Base-by-base conservation (phyloP, 2,113 vertebrate genomes). In the Halichoerus grypus region DNA sequence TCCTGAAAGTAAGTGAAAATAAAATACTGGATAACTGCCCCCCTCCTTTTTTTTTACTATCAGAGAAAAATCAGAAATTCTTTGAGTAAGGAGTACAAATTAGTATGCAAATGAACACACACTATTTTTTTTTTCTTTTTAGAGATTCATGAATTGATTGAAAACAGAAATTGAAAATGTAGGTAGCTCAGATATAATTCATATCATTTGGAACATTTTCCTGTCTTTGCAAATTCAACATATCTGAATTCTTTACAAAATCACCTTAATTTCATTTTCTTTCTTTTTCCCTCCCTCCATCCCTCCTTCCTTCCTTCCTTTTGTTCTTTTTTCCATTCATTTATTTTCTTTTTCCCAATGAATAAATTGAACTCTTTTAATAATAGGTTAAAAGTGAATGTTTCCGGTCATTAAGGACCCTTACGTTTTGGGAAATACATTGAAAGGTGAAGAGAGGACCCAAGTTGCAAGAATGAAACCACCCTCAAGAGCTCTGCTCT, bases 161-260 rank as follows among this genome's bases (percentile, higher is more conserved):
- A 81, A 81, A 88, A 71, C 12, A 67, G 39, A 92, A 57, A 83
- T 79, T 94, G 36, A 13, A 94, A 97, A 82, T 91, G 63, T 51
- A 46, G 16, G 22, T 26, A 94, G 24, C 33, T 83, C 53, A 88
- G 76, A 57, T 24, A 88, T 63, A 79, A 79, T 74, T 87, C 14
- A 49, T 26, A 8, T 57, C 24, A 14, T 5, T 67, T 82, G 19
- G 21, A 57, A 63, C 11, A 42, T 84, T 65, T 39, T 9, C 24
- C 21, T 51, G 0, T 12, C 18, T 63, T 91, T 8, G 57, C 7
- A 69, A 59, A 59, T 69, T 94, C 55, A 89, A 53, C 69, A 49
- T 83, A 55, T 61, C 7, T 28, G 14, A 81, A 88, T 79, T 14
- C 42, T 71, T 87, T 76, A 55, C 33, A 96, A 67, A 63, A 46